These are phyloP conservation scores for Julus scandinavius DNA, from an alignment of 2,888 invertebrate species.

Conservation along the genomic window DNA sequence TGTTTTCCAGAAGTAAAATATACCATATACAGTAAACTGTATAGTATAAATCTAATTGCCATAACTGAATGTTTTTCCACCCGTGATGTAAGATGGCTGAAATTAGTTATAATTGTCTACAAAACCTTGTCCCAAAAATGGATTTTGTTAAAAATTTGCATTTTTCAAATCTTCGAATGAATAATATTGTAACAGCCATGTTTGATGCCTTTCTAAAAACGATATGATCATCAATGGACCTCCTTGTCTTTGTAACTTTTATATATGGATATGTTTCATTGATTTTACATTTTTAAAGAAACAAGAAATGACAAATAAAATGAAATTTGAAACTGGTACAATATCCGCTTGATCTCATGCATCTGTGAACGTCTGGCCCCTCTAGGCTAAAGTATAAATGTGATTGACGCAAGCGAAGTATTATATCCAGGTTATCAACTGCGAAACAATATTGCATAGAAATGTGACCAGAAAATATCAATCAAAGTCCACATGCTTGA, in stretches of 20 bases:
- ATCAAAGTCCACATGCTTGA: neutral
- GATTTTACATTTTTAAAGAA: neutral
- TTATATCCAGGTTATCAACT: neutral
- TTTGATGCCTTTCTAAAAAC: no score
- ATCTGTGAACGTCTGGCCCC: neutral
- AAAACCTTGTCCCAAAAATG: no score
- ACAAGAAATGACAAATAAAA: neutral
- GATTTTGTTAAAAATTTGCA: no score
- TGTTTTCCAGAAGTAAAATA: no score
- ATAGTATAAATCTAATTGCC: no score
- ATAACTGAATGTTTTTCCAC: no score
- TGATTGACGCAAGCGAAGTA: neutral
- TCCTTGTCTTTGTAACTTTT: neutral
- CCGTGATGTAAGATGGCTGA: no score
- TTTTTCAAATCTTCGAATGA: no score
- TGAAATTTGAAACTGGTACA: constrained; percentile 2
- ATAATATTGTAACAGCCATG: no score
- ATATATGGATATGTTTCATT: neutral
- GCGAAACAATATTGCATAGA: neutral
- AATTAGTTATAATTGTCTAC: no score
- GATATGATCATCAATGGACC: no score
- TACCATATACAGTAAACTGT: no score
- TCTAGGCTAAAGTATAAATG: neutral
- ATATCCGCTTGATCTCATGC: constrained; percentile 8
- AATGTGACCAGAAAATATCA: neutral